Base-by-base conservation (phyloP, 2,113 vertebrate species). In the Thalassoma bifasciatum region DNA sequence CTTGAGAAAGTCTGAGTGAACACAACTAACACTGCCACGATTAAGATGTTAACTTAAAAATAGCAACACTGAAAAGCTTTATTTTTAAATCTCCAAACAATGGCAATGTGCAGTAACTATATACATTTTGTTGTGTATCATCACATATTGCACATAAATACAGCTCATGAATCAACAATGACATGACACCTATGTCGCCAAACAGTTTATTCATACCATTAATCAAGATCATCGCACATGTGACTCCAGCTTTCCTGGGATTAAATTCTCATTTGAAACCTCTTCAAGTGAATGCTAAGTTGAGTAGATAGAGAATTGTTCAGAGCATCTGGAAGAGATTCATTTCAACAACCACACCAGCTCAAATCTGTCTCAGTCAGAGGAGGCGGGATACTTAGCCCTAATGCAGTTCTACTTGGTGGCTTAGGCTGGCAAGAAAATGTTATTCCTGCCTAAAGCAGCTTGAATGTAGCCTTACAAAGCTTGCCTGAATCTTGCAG, bases 401-500 rank as follows among this genome's bases (percentile, higher is more conserved):
- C 63, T 54, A 40, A 56, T 60, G 22, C 34, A 62, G 34, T 56
- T 46, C 58, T 37, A 26, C 54, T 72, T 37, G 46, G 44, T 34
- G 44, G 52, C 44, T 77, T 57, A 50, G 44, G 42, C 24, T 57
- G 56, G 19, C 22, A 69, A 64, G 54, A 65, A 38, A 53, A 10
- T 38, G 26, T 66, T 53, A 75, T 50, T 71, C 23, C 34, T 66
- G 16, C 40, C 56, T 58, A 70, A 75, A 69, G 36, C 23, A 44
- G 53, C 47, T 49, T 49, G 23, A 71, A 70, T 22, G 60, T n/a
- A 56, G 9, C 64, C n/a, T 30, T 7, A 44, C 40, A 57, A 44
- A 56, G 57, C 53, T 46, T 22, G 52, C 21, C 19, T 53, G 38
- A 75, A 52, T 70, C 17, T 53, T 19, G 58, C 26, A 37, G 46